Percentiles rank a stretch among this genome's conserved stretches.
These are phyloP conservation scores for Atta colombica DNA, from an alignment of 1,140 invertebrate genomes.

Conservation along the genomic window DNA sequence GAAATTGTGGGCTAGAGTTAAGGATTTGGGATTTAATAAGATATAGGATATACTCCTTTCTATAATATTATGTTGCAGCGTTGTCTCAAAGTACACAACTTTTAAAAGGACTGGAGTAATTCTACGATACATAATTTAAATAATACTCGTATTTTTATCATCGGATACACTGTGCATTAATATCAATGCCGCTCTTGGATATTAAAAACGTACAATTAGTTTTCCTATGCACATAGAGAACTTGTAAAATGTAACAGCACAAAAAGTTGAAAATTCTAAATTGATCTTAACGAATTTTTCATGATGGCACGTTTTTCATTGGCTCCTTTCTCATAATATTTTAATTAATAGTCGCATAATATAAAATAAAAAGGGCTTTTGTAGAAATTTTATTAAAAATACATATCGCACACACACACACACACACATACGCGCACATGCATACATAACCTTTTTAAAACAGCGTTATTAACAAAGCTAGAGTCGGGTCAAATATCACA, in stretches of 20 bases:
- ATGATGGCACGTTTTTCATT: constrained; percentile 27
- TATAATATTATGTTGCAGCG: not conserved
- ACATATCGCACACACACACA: not conserved
- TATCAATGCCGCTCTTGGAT: constrained; percentile 24
- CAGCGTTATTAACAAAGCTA: not conserved
- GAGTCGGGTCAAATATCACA: not conserved
- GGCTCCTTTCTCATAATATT: not conserved
- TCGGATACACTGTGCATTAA: constrained; percentile 27
- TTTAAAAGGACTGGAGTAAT: not conserved
- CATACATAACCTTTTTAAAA: not conserved
- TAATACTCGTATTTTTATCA: constrained; percentile 30
- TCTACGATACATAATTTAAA: constrained; percentile 25
- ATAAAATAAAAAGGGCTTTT: constrained; percentile 11
- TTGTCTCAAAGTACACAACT: not conserved
- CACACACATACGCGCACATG: not conserved
- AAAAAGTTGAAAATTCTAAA: constrained; percentile 29
- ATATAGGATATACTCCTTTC: not conserved
- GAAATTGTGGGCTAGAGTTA: not conserved
- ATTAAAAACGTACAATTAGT: constrained; percentile 13
- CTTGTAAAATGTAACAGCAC: constrained; percentile 40
- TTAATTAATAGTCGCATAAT: constrained; percentile 27
- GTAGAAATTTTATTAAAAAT: constrained; percentile 47
- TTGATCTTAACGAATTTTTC: not conserved
- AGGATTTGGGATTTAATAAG: not conserved
- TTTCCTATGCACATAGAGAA: constrained; percentile 19